These are phyloP conservation scores for Megalurothrips usitatus DNA, from an alignment of 2,888 invertebrate species.

Conservation along the genomic window DNA sequence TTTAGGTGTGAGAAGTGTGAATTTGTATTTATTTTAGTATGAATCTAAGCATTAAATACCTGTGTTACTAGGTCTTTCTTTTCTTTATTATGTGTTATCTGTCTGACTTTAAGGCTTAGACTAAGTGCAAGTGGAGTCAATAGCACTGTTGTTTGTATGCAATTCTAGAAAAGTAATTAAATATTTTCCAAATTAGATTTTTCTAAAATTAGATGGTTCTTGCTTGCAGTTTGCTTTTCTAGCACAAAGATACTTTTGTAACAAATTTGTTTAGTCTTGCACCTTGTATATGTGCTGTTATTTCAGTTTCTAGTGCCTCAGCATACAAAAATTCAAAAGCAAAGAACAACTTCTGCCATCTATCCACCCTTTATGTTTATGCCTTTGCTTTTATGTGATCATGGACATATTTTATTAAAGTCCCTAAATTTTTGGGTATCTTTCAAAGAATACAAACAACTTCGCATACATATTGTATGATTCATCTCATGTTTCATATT, in stretches of 20 bases:
- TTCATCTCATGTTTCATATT: too few relatives aligned
- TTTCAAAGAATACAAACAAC: too few relatives aligned
- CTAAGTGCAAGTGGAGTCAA: background rate
- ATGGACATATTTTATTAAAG: too few relatives aligned
- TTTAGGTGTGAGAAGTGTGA: background rate
- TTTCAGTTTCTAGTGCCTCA: too few relatives aligned
- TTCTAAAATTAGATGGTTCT: background rate
- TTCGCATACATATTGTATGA: too few relatives aligned
- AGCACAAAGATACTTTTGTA: background rate
- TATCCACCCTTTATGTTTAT: too few relatives aligned
- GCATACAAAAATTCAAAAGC: too few relatives aligned
- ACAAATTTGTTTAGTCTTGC: too few relatives aligned
- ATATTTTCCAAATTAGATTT: background rate
- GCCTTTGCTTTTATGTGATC: too few relatives aligned
- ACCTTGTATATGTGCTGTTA: too few relatives aligned
- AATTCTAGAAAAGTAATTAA: background rate
- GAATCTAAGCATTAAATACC: slow-evolving; percentile 2
- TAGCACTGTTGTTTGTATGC: slow-evolving; percentile 25
- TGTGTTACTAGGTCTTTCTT: slow-evolving; percentile 6
- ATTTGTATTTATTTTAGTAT: slow-evolving; percentile 19
- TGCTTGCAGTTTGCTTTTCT: background rate
- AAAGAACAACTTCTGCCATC: too few relatives aligned
- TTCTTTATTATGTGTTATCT: background rate
- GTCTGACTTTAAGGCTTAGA: background rate
- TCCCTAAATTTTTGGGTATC: too few relatives aligned